A percentile compares a stretch with the other conserved stretches of the same genome.
Evolutionary conservation across 2,113 vertebrate species (phyloP).

Genomic region (Tyto alba): DNA sequence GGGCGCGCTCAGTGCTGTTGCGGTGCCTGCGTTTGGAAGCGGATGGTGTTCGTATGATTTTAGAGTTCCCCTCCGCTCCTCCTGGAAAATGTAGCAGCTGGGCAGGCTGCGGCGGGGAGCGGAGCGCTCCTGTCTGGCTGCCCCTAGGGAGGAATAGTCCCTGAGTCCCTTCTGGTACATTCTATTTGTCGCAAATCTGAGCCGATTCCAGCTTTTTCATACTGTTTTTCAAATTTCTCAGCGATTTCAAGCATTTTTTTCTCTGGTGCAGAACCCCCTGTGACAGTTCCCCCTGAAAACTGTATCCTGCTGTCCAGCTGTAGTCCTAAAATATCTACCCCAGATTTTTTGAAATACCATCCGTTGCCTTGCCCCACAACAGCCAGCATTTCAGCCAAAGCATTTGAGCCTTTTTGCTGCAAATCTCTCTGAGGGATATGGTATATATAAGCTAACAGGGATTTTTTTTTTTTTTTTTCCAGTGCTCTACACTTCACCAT

Average conservation of each 20-base stretch:
- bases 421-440: neutral
- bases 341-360: neutral
- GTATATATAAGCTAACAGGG: neutral
- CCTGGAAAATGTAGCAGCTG: neutral
- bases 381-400: neutral
- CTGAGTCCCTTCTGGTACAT: neutral
- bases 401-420: neutral
- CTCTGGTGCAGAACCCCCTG: neutral
- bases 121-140: too few species aligned
- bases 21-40: fast-evolving
- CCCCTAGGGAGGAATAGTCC: fast-evolving
- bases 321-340: neutral
- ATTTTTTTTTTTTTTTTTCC: neutral
- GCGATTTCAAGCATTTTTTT: too few species aligned
- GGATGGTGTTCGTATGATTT: fast-evolving
- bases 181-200: fast-evolving
- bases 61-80: too few species aligned
- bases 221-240: too few species aligned
- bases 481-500: neutral
- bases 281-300: neutral
- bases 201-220: too few species aligned
- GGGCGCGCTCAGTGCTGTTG: fast-evolving
- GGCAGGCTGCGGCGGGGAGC: too few species aligned
- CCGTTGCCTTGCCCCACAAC: fast-evolving
- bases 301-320: too few species aligned